Conservation (phyloP, 2,113 vertebrate genomes). For the Urocolius indicus region DNA sequence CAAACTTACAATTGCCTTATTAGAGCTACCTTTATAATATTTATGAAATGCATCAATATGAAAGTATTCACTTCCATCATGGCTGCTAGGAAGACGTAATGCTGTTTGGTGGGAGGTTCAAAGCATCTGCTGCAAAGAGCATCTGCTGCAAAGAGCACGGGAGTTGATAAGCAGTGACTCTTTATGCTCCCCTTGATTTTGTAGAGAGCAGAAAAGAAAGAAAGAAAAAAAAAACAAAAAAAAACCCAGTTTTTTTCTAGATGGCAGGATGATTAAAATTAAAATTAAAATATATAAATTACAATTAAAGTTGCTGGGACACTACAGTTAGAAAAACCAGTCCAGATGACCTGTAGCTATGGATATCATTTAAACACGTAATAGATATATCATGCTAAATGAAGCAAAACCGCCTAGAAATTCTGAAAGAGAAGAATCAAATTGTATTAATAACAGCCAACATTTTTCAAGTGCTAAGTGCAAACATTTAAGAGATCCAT, state of each 20-base stretch:
- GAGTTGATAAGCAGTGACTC: conserved; percentile 26
- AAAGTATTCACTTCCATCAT: conserved; percentile 52
- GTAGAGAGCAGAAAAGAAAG: not conserved
- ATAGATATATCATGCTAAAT: not conserved
- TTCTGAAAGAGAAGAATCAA: not conserved
- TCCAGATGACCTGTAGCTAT: not conserved
- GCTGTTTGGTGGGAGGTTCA: conserved; percentile 45
- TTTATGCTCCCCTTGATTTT: conserved; percentile 44
- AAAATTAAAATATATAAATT: not conserved
- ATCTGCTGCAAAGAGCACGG: not conserved
- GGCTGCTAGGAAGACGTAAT: conserved; percentile 63
- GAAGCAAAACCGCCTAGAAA: rapidly evolving
- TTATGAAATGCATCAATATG: not conserved
- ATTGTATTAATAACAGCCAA: not conserved
- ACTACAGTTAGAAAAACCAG: not conserved
- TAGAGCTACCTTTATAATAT: not conserved
- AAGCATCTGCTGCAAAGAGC: conserved; percentile 29
- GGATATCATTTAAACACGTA: not conserved
- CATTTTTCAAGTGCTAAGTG: not conserved
- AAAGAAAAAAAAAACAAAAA: not conserved
- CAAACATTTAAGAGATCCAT: not conserved
- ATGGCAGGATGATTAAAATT: not conserved
- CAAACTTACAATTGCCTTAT: not conserved
- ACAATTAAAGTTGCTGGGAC: not conserved
- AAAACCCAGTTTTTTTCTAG: not conserved